A percentile compares a stretch with the other conserved stretches of the same genome.
Conservation (phyloP, 2,113 vertebrate species). For the Aphyosemion australe region DNA sequence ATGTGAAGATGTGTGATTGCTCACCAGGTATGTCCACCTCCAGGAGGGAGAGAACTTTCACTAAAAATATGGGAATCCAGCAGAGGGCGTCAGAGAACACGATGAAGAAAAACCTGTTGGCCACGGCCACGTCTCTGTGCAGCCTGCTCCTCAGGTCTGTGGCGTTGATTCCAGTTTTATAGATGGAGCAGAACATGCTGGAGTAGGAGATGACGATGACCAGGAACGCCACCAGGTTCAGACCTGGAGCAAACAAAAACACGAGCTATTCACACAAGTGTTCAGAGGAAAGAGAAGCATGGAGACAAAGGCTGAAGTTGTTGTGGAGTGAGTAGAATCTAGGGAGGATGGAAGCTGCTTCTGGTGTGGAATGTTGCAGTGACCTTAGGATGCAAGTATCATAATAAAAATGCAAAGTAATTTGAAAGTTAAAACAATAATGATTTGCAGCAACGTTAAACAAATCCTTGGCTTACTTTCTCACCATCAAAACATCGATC, state of each 20-base stretch:
- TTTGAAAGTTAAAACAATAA: no score
- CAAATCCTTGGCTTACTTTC: no score
- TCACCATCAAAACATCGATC: no score
- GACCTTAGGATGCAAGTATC: no score
- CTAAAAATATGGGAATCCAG: constrained; percentile 87
- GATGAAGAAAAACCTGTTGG: constrained; percentile 83
- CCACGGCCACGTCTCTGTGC: constrained; percentile 76
- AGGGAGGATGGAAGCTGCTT: no score
- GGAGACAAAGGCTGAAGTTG: no score
- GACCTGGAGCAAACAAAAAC: constrained; percentile 58
- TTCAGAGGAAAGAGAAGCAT: constrained; percentile 1
- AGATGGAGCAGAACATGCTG: constrained; percentile 83
- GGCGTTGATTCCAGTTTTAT: constrained; percentile 78
- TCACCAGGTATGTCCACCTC: constrained; percentile 81
- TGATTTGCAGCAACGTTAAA: no score
- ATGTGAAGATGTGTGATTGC: not conserved
- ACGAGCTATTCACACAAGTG: constrained; percentile 15
- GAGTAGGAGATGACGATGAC: constrained; percentile 78
- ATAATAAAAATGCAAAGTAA: no score
- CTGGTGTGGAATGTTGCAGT: no score
- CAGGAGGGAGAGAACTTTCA: constrained; percentile 80
- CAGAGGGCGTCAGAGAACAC: constrained; percentile 92
- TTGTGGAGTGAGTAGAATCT: no score
- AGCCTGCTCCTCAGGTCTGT: constrained; percentile 75
- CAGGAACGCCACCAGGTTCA: constrained; percentile 83